Evolutionary conservation across 2,888 invertebrate genomes (phyloP).

Genomic region (Troides oblongomaculatus): DNA sequence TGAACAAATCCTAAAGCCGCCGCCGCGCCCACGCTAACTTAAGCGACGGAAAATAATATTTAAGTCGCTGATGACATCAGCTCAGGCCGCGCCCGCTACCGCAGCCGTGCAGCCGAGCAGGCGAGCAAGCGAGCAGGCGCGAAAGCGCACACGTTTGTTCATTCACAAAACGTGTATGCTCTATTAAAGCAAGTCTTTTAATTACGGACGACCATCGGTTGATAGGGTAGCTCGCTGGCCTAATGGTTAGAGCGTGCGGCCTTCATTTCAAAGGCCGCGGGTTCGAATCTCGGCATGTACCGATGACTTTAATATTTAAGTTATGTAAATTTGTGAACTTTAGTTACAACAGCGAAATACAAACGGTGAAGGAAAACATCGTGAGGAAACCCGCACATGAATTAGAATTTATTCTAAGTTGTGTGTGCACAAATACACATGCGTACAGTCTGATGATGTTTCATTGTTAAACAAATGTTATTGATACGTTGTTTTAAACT

Average conservation of each 20-base stretch:
- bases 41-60: conserved; percentile 74
- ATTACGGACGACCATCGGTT: not conserved
- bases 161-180: conserved; percentile 32
- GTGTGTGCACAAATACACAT: no score
- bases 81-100: conserved; percentile 68
- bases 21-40: conserved; percentile 65
- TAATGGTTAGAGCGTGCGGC: no score
- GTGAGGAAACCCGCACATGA: no score
- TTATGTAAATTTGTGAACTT: no score
- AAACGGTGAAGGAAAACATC: no score
- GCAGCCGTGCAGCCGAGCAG: conserved; percentile 40
- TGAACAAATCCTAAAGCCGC: conserved; percentile 51
- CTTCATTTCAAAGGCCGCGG: no score
- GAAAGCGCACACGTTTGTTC: conserved; percentile 47
- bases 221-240: no score
- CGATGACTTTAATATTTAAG: no score
- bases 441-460: not conserved
- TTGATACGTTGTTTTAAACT: not conserved
- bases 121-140: conserved; percentile 49
- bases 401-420: no score
- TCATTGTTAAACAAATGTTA: not conserved
- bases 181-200: not conserved
- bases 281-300: no score
- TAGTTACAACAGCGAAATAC: no score
- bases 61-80: conserved; percentile 76